A percentile compares a stretch with the other conserved stretches of the same genome.
These are phyloP conservation scores for Ciconia stormi DNA, from an alignment of 2,113 vertebrate genomes.

Conservation along the genomic window DNA sequence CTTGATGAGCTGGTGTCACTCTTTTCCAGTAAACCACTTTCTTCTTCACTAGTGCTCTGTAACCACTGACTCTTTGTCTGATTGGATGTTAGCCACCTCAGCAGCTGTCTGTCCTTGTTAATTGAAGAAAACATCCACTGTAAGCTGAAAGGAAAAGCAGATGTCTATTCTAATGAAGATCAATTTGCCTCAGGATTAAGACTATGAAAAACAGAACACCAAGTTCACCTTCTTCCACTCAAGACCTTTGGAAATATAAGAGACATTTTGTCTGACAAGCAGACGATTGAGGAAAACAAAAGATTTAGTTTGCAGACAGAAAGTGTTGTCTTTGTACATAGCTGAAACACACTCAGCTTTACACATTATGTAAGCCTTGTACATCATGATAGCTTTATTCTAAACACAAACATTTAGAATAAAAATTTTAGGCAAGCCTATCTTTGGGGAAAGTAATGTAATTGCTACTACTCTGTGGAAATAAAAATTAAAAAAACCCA, in stretches of 20 bases:
- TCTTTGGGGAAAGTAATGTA: not conserved
- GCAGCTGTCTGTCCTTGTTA: not conserved
- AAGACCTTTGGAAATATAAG: not conserved
- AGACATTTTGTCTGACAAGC: not conserved
- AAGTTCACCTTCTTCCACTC: not conserved
- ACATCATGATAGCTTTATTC: not conserved
- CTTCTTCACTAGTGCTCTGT: not conserved
- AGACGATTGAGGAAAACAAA: not conserved
- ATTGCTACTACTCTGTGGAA: not conserved
- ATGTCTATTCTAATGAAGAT: conserved; percentile 9
- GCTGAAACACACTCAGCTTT: not conserved
- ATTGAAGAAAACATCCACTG: not conserved
- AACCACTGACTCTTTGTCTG: not conserved
- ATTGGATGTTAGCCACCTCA: not conserved
- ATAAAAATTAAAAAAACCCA: rapidly evolving
- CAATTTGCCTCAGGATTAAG: not conserved
- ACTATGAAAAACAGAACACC: not conserved
- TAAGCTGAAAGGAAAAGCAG: not conserved
- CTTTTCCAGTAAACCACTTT: not conserved
- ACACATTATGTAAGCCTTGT: not conserved
- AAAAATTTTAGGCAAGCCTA: not conserved
- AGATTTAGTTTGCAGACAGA: not conserved
- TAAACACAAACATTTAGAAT: not conserved
- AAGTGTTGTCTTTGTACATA: not conserved
- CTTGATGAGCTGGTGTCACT: not conserved